Evolutionary conservation across 2,888 invertebrate species (phyloP).

Genomic region (Meliscaeva auricollis): DNA sequence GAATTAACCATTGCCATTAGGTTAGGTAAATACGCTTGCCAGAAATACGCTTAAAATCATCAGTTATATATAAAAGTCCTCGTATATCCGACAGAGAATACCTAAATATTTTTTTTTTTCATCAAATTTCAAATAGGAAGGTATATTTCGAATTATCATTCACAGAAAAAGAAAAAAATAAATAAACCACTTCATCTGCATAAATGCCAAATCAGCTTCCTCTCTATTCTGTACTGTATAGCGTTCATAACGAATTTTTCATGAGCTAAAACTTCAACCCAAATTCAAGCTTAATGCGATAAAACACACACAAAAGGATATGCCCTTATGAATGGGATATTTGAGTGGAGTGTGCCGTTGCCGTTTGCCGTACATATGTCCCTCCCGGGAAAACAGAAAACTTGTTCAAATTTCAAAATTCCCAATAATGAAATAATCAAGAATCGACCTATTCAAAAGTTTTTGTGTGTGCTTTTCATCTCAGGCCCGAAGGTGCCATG

Average conservation of each 20-base stretch:
- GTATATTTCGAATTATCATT: conserved; percentile 24
- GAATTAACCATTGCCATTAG: conserved; percentile 58
- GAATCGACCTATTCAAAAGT: conserved; percentile 71
- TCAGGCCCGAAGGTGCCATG: background rate
- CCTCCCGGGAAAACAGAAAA: conserved; percentile 44
- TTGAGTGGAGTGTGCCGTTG: background rate
- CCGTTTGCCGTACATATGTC: background rate
- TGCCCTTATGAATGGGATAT: conserved; percentile 56
- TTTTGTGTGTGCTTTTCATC: conserved; percentile 49
- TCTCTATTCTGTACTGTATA: conserved; percentile 15
- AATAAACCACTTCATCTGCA: conserved; percentile 46
- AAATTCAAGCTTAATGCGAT: conserved; percentile 51
- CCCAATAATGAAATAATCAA: conserved; percentile 72
- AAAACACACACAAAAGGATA: conserved; percentile 57
- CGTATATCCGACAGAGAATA: background rate
- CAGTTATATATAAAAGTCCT: background rate
- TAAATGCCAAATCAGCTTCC: conserved; percentile 64
- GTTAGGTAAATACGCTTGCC: background rate
- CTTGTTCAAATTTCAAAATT: conserved; percentile 56
- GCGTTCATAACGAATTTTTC: conserved; percentile 55
- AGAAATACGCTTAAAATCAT: background rate
- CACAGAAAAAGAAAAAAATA: background rate
- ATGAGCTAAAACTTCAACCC: conserved; percentile 60
- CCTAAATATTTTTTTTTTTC: no score
- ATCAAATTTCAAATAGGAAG: background rate